phyloP scores from a whole-genome alignment of 2,888 invertebrate genomes.

The Phania funesta region DNA sequence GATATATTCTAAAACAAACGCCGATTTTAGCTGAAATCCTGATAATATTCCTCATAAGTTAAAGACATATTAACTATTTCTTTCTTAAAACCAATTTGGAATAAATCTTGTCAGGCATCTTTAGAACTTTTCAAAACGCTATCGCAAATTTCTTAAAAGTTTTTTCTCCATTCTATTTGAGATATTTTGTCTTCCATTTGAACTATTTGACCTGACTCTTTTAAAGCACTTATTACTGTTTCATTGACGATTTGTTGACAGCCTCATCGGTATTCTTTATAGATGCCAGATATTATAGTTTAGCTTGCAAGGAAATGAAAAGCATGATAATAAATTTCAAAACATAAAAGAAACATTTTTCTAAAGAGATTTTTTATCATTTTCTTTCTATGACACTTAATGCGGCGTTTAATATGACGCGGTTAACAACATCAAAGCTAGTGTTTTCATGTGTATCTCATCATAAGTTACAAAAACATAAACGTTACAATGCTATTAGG shows the following conservation, averaged over 20 bases:
- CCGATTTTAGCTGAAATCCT: too few relatives aligned
- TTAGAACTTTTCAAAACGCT: background rate
- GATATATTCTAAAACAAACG: too few relatives aligned
- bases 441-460: conserved; percentile 9
- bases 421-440: conserved; percentile 38
- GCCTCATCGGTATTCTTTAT: background rate
- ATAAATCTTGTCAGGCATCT: background rate
- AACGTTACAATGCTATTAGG: background rate
- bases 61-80: too few relatives aligned
- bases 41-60: too few relatives aligned
- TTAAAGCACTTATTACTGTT: background rate
- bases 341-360: conserved; percentile 20
- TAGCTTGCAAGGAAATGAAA: background rate
- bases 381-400: background rate
- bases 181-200: background rate
- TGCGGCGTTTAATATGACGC: conserved; percentile 18
- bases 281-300: background rate
- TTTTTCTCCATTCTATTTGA: background rate
- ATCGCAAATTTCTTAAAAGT: background rate
- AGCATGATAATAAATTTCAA: conserved; percentile 10
- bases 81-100: background rate
- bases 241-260: background rate
- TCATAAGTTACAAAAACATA: background rate
- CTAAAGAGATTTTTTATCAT: conserved; percentile 28
- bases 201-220: background rate